These are phyloP conservation scores for Pangasius mekongensis DNA, from an alignment of 2,797 vertebrate species.

Conservation along the genomic window DNA sequence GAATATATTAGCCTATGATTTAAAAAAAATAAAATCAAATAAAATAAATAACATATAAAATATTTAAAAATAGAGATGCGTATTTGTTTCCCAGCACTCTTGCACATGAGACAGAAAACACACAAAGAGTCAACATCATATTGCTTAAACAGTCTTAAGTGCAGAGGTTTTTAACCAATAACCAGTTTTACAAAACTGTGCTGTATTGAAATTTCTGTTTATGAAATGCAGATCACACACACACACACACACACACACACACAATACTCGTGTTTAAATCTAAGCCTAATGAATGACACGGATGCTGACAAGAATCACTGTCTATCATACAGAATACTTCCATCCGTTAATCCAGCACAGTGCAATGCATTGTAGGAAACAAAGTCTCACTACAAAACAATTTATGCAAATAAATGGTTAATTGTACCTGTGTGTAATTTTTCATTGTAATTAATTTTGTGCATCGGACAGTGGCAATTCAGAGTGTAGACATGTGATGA, in stretches of 20 bases:
- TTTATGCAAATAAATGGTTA: neutral
- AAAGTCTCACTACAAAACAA: conserved; percentile 20
- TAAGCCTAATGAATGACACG: neutral
- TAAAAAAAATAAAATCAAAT: neutral
- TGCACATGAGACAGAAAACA: neutral
- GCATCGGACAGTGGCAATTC: neutral
- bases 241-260: neutral
- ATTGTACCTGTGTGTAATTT: neutral
- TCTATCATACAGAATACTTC: neutral
- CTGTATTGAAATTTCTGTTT: no score
- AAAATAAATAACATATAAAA: neutral
- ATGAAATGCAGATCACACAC: neutral
- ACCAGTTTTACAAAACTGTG: neutral
- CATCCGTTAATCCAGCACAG: neutral
- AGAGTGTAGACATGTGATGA: neutral
- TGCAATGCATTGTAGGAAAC: neutral
- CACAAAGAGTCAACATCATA: neutral
- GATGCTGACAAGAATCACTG: neutral
- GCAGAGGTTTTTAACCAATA: neutral
- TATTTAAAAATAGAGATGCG: neutral
- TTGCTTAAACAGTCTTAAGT: neutral
- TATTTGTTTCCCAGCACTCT: neutral
- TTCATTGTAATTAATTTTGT: neutral
- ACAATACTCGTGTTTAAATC: neutral
- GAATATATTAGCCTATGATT: neutral